Evolutionary conservation across 2,888 invertebrate species (phyloP).

Genomic region (Carpatolechia fugitivella): DNA sequence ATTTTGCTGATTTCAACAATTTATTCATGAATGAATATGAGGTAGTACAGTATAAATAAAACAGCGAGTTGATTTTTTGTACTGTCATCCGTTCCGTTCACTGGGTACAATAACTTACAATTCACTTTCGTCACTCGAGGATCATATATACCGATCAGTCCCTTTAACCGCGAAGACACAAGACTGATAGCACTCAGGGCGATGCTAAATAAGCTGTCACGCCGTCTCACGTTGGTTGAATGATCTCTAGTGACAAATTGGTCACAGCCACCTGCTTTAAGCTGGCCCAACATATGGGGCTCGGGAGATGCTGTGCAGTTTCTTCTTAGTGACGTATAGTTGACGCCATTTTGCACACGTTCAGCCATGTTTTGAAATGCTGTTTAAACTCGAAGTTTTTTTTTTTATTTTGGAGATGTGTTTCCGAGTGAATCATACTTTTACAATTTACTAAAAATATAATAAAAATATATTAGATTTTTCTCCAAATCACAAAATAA

Average conservation of each 20-base stretch:
- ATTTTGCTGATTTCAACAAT: too few relatives aligned
- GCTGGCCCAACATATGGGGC: conserved; percentile 36
- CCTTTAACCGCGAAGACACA: neutral
- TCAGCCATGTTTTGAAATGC: neutral
- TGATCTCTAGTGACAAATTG: conserved; percentile 55
- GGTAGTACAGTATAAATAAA: too few relatives aligned
- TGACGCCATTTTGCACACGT: too few relatives aligned
- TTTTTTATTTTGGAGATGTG: neutral
- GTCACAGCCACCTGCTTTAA: conserved; percentile 42
- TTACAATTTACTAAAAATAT: too few relatives aligned
- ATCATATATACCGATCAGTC: neutral
- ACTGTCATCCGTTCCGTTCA: too few relatives aligned
- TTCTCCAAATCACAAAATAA: too few relatives aligned
- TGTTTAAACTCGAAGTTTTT: neutral
- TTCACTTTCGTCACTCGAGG: neutral
- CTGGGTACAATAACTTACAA: neutral
- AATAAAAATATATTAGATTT: too few relatives aligned
- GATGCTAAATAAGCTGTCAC: conserved; percentile 17
- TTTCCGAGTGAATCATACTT: too few relatives aligned
- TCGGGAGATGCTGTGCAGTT: conserved; percentile 23
- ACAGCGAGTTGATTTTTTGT: too few relatives aligned
- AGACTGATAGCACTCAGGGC: conserved; percentile 3
- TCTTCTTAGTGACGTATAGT: neutral
- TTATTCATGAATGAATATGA: too few relatives aligned
- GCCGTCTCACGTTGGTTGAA: conserved; percentile 21